Evolutionary conservation across 2,113 vertebrate species (phyloP).

Genomic region (Mellivora capensis): DNA sequence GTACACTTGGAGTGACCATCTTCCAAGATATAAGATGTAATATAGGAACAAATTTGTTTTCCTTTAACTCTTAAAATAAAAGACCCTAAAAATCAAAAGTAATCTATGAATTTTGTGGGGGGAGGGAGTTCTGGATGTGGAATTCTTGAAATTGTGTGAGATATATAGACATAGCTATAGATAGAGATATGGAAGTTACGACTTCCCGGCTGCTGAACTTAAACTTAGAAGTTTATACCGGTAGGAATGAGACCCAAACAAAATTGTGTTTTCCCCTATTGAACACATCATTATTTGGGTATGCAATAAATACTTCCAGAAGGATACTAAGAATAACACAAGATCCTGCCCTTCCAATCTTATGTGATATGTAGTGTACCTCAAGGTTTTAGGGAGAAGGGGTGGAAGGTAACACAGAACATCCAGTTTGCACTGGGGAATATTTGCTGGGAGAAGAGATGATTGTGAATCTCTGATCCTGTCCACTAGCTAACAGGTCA

Average conservation of each 20-base stretch:
- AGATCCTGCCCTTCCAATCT: neutral
- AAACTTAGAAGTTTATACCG: neutral
- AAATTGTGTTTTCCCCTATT: neutral
- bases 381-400: too few relatives aligned
- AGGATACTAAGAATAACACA: neutral
- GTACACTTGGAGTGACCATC: neutral
- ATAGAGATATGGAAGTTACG: neutral
- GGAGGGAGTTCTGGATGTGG: neutral
- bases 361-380: neutral
- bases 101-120: neutral
- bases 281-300: neutral
- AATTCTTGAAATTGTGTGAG: neutral
- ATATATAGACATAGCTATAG: too few relatives aligned
- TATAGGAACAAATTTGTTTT: neutral
- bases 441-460: neutral
- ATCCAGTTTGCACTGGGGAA: neutral
- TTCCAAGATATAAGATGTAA: neutral
- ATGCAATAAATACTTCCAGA: neutral
- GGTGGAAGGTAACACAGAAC: too few relatives aligned
- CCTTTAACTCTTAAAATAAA: conserved; percentile 7
- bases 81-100: neutral
- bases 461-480: fast-evolving
- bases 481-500: neutral
- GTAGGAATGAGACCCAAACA: neutral
- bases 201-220: neutral